Percentiles rank a stretch among this genome's conserved stretches.
phyloP scores from a whole-genome alignment of 2,113 vertebrate genomes.

The Nestor notabilis region DNA sequence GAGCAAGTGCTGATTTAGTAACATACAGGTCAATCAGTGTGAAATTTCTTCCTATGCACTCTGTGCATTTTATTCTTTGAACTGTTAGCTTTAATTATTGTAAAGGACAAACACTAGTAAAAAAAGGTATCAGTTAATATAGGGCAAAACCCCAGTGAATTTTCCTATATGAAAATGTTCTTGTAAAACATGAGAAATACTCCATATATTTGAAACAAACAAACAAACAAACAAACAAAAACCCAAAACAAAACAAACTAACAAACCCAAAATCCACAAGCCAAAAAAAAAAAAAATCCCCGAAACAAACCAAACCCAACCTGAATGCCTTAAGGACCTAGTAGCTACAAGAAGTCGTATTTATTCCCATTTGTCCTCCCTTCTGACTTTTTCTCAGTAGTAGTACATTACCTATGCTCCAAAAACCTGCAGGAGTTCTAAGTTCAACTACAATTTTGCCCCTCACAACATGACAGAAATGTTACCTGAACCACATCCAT shows the following conservation, averaged over 20 bases:
- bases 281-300: not conserved
- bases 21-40: not conserved
- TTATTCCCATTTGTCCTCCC: not conserved
- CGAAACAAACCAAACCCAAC: not conserved
- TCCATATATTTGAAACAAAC: not conserved
- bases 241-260: not conserved
- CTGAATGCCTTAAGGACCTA: not conserved
- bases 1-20: not conserved
- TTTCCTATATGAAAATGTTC: not conserved
- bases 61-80: not conserved
- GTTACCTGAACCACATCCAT: not conserved
- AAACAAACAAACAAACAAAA: not conserved
- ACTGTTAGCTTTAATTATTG: not conserved
- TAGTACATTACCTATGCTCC: not conserved
- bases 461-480: not conserved
- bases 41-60: not conserved
- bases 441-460: conserved; percentile 25
- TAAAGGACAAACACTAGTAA: not conserved
- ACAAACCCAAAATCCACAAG: not conserved
- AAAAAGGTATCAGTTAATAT: not conserved
- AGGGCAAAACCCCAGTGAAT: not conserved
- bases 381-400: not conserved
- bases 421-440: not conserved
- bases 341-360: not conserved
- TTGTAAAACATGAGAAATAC: not conserved